A percentile compares a stretch with the other conserved stretches of the same genome.
These are phyloP conservation scores for Avahi laniger DNA, from an alignment of 2,797 vertebrate species.

Conservation along the genomic window DNA sequence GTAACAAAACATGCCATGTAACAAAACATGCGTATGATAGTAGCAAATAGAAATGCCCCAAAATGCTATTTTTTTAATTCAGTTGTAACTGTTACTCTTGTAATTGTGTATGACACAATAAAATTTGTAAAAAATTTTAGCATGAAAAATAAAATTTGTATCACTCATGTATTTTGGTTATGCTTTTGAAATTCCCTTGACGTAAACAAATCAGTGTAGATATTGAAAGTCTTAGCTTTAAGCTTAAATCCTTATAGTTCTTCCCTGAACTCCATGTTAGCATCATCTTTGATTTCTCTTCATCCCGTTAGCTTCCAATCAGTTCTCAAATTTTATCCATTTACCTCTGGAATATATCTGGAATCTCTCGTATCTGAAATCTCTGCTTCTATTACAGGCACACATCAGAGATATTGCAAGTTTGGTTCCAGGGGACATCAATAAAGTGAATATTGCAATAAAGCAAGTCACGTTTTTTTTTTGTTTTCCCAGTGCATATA, in stretches of 20 bases:
- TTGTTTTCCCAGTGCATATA: background rate
- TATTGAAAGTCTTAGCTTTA: background rate
- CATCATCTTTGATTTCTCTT: background rate
- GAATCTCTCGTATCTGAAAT: background rate
- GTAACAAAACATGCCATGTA: slow-evolving; percentile 73
- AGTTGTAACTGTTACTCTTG: slow-evolving; percentile 80
- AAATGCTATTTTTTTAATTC: slow-evolving; percentile 86
- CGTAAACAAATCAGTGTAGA: background rate
- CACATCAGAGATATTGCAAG: background rate
- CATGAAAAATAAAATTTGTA: slow-evolving; percentile 84
- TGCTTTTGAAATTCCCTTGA: slow-evolving; percentile 41
- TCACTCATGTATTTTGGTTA: slow-evolving; percentile 57
- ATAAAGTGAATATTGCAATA: background rate
- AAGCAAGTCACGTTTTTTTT: background rate
- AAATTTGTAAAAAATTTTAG: slow-evolving; percentile 79
- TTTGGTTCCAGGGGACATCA: background rate
- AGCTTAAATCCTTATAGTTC: background rate
- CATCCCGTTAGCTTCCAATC: background rate
- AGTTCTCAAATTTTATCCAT: background rate
- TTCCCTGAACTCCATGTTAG: background rate
- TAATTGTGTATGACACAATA: slow-evolving; percentile 80
- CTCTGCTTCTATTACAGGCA: background rate
- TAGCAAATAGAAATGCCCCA: slow-evolving; percentile 78
- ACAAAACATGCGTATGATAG: slow-evolving; percentile 75
- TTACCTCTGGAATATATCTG: background rate